Percentiles rank a stretch among this genome's conserved stretches.
phyloP scores from a whole-genome alignment of 2,113 vertebrate genomes.

The Varanus komodoensis region DNA sequence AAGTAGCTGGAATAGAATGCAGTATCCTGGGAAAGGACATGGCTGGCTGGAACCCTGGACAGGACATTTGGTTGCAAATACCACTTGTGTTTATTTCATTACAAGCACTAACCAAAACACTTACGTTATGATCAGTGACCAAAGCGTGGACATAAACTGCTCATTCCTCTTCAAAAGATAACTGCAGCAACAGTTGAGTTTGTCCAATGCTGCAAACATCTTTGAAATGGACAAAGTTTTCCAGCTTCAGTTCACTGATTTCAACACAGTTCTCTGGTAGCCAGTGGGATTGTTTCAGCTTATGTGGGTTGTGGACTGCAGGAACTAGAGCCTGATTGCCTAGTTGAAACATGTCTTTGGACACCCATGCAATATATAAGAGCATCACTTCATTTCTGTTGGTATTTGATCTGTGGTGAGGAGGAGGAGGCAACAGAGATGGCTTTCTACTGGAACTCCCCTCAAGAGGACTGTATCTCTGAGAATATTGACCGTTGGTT shows the following conservation, averaged over 20 bases:
- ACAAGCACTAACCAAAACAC: background rate
- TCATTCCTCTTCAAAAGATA: background rate
- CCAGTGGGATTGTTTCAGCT: background rate
- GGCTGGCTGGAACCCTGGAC: too few relatives aligned
- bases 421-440: slow-evolving; percentile 40
- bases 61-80: too few relatives aligned
- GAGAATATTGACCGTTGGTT: slow-evolving; percentile 81
- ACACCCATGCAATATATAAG: background rate
- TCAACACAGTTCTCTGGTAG: background rate
- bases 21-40: too few relatives aligned
- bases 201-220: background rate
- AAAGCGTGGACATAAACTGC: background rate
- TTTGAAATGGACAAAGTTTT: background rate
- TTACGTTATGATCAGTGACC: background rate
- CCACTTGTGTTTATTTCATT: background rate
- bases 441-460: slow-evolving; percentile 69
- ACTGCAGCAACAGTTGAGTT: background rate
- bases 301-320: background rate
- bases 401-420: background rate
- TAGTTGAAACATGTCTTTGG: background rate
- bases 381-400: slow-evolving; percentile 40
- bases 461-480: slow-evolving; percentile 73
- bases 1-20: too few relatives aligned
- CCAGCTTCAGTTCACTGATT: background rate
- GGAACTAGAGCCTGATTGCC: background rate